Percentiles rank a stretch among this genome's conserved stretches.
Conservation (phyloP, 2,113 vertebrate genomes). For the Leiothrix lutea region DNA sequence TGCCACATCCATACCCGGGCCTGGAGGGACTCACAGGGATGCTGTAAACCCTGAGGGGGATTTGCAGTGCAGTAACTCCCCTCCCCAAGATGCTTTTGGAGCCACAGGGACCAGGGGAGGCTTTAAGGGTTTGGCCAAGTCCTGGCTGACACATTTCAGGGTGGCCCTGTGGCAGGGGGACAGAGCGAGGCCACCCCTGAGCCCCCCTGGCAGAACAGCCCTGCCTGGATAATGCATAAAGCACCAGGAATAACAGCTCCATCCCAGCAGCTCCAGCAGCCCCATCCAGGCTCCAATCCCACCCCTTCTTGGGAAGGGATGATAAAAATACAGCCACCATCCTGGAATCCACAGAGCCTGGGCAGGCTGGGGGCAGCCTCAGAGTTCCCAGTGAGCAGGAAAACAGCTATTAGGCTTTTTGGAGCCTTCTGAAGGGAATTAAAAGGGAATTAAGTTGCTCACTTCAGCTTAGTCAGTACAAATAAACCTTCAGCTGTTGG, state of each 20-base stretch:
- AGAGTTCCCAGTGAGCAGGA: not conserved
- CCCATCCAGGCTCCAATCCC: not conserved
- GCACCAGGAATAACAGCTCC: not conserved
- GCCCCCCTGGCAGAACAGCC: not conserved
- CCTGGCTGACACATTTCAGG: not conserved
- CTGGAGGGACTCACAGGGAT: not conserved
- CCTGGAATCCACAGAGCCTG: not conserved
- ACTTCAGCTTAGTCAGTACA: conserved; percentile 38
- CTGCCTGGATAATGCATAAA: accelerated
- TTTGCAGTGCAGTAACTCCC: not conserved
- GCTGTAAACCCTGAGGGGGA: not conserved
- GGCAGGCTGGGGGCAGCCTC: not conserved
- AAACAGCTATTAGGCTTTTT: not conserved
- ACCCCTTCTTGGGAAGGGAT: not conserved
- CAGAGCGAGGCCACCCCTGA: not conserved
- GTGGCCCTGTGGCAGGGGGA: not conserved
- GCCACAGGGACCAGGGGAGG: accelerated
- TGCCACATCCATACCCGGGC: not conserved
- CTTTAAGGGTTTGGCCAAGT: not conserved
- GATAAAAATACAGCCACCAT: not conserved
- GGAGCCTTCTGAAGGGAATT: conserved; percentile 6
- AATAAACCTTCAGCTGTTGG: conserved; percentile 45
- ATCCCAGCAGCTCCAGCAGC: not conserved
- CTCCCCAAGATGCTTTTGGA: not conserved
- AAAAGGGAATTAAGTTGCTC: conserved; percentile 33